phyloP scores from a whole-genome alignment of 2,797 vertebrate genomes.

The Bradypus variegatus region DNA sequence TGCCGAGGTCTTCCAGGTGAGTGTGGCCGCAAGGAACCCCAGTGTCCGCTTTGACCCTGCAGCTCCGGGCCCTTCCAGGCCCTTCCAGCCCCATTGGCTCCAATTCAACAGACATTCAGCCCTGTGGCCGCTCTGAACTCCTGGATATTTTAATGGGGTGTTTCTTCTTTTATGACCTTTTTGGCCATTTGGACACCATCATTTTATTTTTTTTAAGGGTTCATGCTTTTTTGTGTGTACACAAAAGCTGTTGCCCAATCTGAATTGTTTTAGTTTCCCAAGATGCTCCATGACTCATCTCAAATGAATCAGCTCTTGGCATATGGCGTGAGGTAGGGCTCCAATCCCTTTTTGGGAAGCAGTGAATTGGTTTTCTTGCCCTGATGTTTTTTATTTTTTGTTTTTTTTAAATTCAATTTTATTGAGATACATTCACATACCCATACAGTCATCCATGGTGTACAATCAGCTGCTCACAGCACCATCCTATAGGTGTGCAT shows the following conservation, averaged over 20 bases:
- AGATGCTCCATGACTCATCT: too few species aligned
- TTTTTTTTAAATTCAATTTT: too few species aligned
- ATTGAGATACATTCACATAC: too few species aligned
- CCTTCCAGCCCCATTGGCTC: background rate
- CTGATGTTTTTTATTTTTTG: too few species aligned
- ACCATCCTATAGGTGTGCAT: too few species aligned
- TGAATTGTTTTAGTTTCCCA: background rate
- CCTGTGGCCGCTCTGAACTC: background rate
- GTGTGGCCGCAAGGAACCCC: background rate
- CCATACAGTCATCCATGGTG: too few species aligned
- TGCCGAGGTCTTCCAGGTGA: constrained; percentile 88
- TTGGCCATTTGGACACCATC: background rate
- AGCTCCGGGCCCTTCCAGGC: background rate
- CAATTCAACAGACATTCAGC: background rate
- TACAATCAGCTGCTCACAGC: too few species aligned
- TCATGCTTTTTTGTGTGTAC: background rate
- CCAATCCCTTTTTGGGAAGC: background rate
- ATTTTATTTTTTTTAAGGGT: background rate
- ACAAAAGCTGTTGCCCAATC: background rate
- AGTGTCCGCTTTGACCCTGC: background rate
- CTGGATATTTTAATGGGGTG: background rate
- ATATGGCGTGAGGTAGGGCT: background rate
- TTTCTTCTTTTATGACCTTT: background rate
- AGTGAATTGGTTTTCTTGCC: background rate
- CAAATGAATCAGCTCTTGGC: too few species aligned